These are phyloP conservation scores for Apamea crenata DNA, from an alignment of 2,888 invertebrate genomes.

Conservation along the genomic window DNA sequence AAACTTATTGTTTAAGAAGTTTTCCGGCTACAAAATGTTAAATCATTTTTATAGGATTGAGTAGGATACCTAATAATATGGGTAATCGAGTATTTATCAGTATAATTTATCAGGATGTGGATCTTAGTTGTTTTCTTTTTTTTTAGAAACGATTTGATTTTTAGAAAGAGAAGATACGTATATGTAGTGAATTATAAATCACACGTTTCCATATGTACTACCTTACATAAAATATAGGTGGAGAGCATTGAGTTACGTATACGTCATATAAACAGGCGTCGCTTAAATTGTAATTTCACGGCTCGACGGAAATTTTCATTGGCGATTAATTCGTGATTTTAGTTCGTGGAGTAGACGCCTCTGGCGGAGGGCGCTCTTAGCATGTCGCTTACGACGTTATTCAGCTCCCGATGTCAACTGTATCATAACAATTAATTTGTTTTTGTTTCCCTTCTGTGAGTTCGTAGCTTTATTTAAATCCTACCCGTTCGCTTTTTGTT, in stretches of 20 bases:
- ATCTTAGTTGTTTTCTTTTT: not conserved
- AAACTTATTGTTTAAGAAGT: not conserved
- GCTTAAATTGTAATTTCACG: constrained; percentile 89
- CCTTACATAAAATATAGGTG: constrained; percentile 28
- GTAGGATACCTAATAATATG: not conserved
- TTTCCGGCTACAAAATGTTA: not conserved
- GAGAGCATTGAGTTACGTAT: constrained; percentile 61
- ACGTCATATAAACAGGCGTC: constrained; percentile 81
- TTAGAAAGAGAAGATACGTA: too few species aligned
- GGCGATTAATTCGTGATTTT: constrained; percentile 87
- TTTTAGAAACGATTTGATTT: too few species aligned
- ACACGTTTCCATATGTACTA: constrained; percentile 2
- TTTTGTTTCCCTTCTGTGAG: constrained; percentile 53
- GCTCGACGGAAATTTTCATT: constrained; percentile 87
- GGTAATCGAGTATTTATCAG: not conserved
- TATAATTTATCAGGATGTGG: not conserved
- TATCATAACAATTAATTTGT: constrained; percentile 66
- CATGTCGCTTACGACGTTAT: constrained; percentile 74
- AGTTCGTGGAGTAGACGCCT: constrained; percentile 73
- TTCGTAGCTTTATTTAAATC: constrained; percentile 51
- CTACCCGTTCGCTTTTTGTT: constrained; percentile 38
- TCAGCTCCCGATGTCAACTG: constrained; percentile 62
- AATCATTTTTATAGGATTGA: not conserved
- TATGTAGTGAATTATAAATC: constrained; percentile 18
- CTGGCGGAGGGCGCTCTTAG: constrained; percentile 70